Evolutionary conservation across 2,797 vertebrate species (phyloP), one percentile per base, ranked within the genome.

Genomic region (Pampus argenteus): DNA sequence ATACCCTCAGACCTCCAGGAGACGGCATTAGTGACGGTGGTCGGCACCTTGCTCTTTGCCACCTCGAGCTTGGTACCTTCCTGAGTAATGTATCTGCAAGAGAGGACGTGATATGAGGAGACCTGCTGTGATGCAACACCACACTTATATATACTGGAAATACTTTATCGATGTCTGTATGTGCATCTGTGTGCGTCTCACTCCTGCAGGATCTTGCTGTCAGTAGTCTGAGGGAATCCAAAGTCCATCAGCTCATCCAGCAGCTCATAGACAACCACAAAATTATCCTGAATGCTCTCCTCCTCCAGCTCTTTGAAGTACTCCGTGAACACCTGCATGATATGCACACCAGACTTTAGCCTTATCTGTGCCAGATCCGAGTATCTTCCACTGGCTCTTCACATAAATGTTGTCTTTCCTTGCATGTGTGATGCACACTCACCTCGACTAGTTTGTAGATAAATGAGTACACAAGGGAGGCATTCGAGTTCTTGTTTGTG

Each of bases 231-330:
- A 0, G 97, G 97, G 82, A 97, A 98, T n/a, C 97, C 97, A 1
- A 99, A 99, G 73, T 98, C 97, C 97, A 99, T 99, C 72, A 98
- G 94, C 78, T 99, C 97, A 2, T 99, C 97, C 84, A 99, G 90
- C 34, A 99, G 93, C 90, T 99, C 97, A 0, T 99, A 98, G 49
- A 98, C 93, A 0, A 98, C 95, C 76, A 99, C 97, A 68, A 99
- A 99, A 85, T 99, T 99, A 82, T 99, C 97, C 14, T 97, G 95
- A 70, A 98, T 95, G 74, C 97, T 98, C 77, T 98, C 97, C 84
- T 98, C 97, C 84, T 98, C 97, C 90, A 98, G 87, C 89, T 98
- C 97, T 90, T 98, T 98, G 81, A 99, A 98, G 61, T 98, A 98
- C 86, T 97, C 97, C 0, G 95, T 96, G 88, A 99, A 98, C 13